Base-by-base conservation (phyloP, 2,888 invertebrate species). In the Cheilosia vernalis region DNA sequence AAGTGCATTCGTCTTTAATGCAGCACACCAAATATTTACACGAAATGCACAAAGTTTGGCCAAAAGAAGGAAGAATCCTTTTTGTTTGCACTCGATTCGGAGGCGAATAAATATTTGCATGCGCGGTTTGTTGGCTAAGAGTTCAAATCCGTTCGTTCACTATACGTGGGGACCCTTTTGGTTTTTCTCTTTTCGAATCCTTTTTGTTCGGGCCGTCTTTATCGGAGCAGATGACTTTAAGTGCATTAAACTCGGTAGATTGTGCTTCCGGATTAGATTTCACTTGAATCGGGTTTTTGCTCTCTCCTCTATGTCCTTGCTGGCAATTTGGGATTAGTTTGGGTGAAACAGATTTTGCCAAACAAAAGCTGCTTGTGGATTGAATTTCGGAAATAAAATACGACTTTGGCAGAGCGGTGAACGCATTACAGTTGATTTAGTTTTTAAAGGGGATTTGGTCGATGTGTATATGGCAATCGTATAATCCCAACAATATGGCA, bases 101-200 rank as follows among this genome's bases (percentile, higher is more conserved):
- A 53, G 60, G 60, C 76, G 44, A 66, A 76, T 76, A 81, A 85
- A 81, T 85, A 76, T 81, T 81, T 85, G 76, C 70, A 66, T 74
- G 42, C 47, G 49, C 66, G 66, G 85, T 81, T 72, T 85, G 76
- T 81, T 85, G 76, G 80, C 80, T 84, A 85, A 72, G 66, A 61
- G 81, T 77, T 85, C 85, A 85, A 72, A 81, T 77, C 76, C 76
- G 80, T 85, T 85, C 85, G 67, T 81, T 84, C 73, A 66, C 67
- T 33, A 69, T 6, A 63, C 61, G 53, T 58, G 60, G 51, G 63
- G 58, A 19, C 37, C 70, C 47, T 56, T 70, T 44, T 49, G 30
- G 13, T 13, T 51, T 30, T 53, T 53, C 60, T 77, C 60, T 27
- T 10, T 51, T 33, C 58, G 13, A n/a, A 61, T 63, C 55, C 51